Conservation (phyloP, 1,140 invertebrate genomes). For the Gonatopus flavifemur region DNA sequence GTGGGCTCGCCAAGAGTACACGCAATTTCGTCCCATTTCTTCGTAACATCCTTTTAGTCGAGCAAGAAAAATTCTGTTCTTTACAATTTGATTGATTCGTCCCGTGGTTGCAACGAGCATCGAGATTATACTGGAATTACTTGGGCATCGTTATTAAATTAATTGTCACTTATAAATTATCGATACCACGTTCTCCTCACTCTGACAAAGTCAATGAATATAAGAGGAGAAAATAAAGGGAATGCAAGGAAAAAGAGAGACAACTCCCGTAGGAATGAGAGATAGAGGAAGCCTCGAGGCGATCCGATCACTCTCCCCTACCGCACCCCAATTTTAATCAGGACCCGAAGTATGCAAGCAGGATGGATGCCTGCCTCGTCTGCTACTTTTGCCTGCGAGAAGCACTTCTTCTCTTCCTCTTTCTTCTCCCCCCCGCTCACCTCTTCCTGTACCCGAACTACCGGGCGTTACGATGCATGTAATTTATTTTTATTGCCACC, state of each 20-base stretch:
- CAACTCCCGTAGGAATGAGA: slow-evolving; percentile 35
- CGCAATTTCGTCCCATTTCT: no score
- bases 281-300: slow-evolving; percentile 43
- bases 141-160: not conserved
- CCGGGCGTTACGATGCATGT: slow-evolving; percentile 58
- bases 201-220: no score
- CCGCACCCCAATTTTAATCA: slow-evolving; percentile 61
- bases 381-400: no score
- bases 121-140: no score
- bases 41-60: no score
- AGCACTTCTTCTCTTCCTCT: no score
- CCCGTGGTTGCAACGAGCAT: no score
- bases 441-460: slow-evolving; percentile 44
- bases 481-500: slow-evolving; percentile 61
- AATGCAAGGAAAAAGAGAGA: slow-evolving; percentile 10
- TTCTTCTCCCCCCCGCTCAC: no score
- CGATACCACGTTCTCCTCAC: no score
- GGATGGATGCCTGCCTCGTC: slow-evolving; percentile 55
- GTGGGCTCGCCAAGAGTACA: no score
- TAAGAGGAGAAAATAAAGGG: slow-evolving; percentile 5
- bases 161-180: not conserved
- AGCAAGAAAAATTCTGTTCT: no score
- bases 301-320: slow-evolving; percentile 47
- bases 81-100: no score
- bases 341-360: slow-evolving; percentile 54